Evolutionary conservation across 2,888 invertebrate genomes (phyloP).

Genomic region (Tetropium fuscum): DNA sequence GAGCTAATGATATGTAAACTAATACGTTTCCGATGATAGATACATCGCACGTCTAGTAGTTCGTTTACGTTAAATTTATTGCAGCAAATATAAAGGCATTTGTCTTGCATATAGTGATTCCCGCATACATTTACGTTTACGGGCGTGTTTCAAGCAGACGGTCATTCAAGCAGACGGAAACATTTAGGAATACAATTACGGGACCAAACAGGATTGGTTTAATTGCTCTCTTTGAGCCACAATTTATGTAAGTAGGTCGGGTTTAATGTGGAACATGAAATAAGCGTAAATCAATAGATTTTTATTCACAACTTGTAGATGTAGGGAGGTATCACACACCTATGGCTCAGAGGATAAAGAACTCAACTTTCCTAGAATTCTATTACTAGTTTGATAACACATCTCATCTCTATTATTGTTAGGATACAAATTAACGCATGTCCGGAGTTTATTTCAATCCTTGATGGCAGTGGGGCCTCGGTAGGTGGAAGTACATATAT

Average conservation of each 20-base stretch:
- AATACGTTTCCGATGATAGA: constrained; percentile 3
- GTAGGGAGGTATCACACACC: too few relatives aligned
- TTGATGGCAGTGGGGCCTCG: too few relatives aligned
- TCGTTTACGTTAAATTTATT: background rate
- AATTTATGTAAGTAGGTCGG: background rate
- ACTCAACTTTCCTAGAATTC: too few relatives aligned
- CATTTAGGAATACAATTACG: constrained; percentile 1
- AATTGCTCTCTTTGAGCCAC: background rate
- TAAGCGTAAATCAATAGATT: too few relatives aligned
- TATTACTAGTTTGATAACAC: too few relatives aligned
- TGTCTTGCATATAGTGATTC: constrained; percentile 2
- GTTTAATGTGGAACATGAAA: too few relatives aligned
- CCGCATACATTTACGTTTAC: background rate
- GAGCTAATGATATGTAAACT: constrained; percentile 3
- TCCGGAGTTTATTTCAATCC: too few relatives aligned
- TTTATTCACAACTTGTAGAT: too few relatives aligned
- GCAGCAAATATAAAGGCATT: background rate
- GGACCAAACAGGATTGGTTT: background rate
- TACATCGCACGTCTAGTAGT: background rate
- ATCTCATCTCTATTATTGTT: too few relatives aligned
- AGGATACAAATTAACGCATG: too few relatives aligned
- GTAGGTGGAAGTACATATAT: too few relatives aligned
- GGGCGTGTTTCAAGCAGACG: background rate
- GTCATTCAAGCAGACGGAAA: constrained; percentile 2
- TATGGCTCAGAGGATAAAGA: too few relatives aligned